Conservation (phyloP, 2,888 invertebrate genomes). For the Phengaris alcon region DNA sequence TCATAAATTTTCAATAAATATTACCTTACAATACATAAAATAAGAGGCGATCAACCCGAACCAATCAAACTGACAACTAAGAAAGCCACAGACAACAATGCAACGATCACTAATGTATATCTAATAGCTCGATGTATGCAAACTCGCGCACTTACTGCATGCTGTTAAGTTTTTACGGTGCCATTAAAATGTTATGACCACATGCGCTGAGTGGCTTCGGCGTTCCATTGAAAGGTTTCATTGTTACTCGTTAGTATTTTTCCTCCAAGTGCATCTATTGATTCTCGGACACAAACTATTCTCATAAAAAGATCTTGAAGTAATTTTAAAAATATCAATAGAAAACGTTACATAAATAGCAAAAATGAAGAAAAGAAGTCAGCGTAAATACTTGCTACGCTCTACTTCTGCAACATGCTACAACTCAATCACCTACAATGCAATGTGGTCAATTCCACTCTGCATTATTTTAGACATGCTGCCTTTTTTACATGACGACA, state of each 20-base stretch:
- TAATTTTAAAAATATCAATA: too few species aligned
- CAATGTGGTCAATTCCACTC: too few species aligned
- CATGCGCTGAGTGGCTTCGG: conserved; percentile 33
- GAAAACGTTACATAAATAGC: too few species aligned
- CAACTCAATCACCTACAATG: too few species aligned
- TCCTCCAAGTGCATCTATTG: conserved; percentile 1
- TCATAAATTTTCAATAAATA: not conserved
- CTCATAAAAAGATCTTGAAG: too few species aligned
- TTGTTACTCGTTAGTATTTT: conserved; percentile 31
- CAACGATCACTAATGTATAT: conserved; percentile 37
- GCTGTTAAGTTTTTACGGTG: conserved; percentile 44
- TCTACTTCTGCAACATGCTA: too few species aligned
- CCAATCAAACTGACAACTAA: conserved; percentile 7
- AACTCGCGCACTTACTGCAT: conserved; percentile 34
- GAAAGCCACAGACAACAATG: conserved; percentile 24
- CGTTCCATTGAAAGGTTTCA: conserved; percentile 34
- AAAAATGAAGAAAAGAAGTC: too few species aligned
- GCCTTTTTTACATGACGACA: too few species aligned
- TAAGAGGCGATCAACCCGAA: not conserved
- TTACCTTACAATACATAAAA: too few species aligned
- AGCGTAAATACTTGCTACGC: too few species aligned
- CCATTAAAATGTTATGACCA: conserved; percentile 39
- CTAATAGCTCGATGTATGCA: conserved; percentile 33
- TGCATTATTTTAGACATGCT: too few species aligned
- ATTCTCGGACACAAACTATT: not conserved